A percentile compares a stretch with the other conserved stretches of the same genome.
These are phyloP conservation scores for Lontra canadensis DNA, from an alignment of 2,113 vertebrate genomes.

Conservation along the genomic window DNA sequence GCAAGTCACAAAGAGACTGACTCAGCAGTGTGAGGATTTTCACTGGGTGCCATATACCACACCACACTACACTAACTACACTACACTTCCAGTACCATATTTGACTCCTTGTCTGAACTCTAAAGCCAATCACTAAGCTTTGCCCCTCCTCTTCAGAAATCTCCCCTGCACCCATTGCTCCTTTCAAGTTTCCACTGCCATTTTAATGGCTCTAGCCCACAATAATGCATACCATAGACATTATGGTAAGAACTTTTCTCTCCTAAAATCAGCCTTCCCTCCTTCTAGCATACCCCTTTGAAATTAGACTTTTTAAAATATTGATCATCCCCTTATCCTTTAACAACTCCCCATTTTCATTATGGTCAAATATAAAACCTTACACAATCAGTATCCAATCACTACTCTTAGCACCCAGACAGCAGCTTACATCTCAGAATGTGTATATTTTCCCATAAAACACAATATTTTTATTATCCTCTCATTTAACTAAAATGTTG, in stretches of 20 bases:
- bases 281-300: not conserved
- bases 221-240: not conserved
- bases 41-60: not conserved
- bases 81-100: not conserved
- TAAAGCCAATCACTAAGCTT: not conserved
- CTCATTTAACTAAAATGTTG: not conserved
- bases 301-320: slow-evolving; percentile 9
- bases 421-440: not conserved
- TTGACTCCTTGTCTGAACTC: not conserved
- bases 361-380: not conserved
- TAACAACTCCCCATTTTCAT: not conserved
- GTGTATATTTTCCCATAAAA: not conserved
- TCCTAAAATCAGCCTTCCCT: not conserved
- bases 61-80: not conserved
- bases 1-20: not conserved
- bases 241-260: not conserved
- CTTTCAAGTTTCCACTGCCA: not conserved
- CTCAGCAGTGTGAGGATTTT: not conserved
- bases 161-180: not conserved
- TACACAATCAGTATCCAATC: not conserved
- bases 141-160: not conserved
- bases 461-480: not conserved
- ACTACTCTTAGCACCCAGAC: not conserved
- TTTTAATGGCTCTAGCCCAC: not conserved
- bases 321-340: not conserved